phyloP scores from a whole-genome alignment of 2,888 invertebrate genomes.

The Andricus quercusramuli region DNA sequence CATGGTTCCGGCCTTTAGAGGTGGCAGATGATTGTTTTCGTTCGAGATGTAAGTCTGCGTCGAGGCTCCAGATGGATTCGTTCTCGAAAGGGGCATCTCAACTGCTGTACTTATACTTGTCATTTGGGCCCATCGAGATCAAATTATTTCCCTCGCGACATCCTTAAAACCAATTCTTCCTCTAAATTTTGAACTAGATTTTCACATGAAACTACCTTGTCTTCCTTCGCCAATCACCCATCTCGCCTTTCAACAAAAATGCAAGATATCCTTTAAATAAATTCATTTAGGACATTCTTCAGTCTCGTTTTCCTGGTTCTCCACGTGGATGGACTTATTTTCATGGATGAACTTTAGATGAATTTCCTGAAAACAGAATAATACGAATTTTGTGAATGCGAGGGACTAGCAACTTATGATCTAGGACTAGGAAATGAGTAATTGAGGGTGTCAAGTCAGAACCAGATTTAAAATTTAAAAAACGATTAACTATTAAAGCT shows the following conservation, averaged over 20 bases:
- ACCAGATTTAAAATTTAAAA: not conserved
- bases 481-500: no score
- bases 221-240: constrained; percentile 3
- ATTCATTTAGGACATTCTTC: constrained; percentile 52
- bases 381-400: not conserved
- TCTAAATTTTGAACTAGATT: constrained; percentile 10
- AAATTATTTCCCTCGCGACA: constrained; percentile 18
- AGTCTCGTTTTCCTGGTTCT: constrained; percentile 51
- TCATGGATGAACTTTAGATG: not conserved
- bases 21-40: constrained; percentile 79
- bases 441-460: not conserved
- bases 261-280: constrained; percentile 49
- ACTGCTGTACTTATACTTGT: constrained; percentile 65
- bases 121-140: constrained; percentile 65
- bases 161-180: constrained; percentile 6
- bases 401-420: not conserved
- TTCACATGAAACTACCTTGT: constrained; percentile 8
- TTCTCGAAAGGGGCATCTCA: constrained; percentile 80
- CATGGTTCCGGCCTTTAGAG: constrained; percentile 74
- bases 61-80: constrained; percentile 77
- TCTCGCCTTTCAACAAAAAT: constrained; percentile 19
- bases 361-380: not conserved
- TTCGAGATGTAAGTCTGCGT: constrained; percentile 77
- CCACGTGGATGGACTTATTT: not conserved
- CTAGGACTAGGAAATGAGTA: not conserved